phyloP scores from a whole-genome alignment of 2,113 vertebrate genomes.

The Pyrgilauda ruficollis region DNA sequence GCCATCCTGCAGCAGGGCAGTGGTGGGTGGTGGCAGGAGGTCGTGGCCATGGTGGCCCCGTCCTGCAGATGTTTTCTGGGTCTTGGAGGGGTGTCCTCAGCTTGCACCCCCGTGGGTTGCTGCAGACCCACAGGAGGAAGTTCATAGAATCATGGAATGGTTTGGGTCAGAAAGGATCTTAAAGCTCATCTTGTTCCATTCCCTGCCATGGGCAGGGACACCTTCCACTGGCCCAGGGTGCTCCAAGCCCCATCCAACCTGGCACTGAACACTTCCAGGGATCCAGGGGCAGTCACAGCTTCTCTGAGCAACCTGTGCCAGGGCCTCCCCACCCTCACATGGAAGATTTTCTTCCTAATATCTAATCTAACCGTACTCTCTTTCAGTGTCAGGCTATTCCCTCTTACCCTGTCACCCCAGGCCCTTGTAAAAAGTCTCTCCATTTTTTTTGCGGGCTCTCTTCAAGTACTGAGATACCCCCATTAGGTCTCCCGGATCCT shows the following conservation, averaged over 20 bases:
- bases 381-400: background rate
- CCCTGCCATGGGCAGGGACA: background rate
- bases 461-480: background rate
- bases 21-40: background rate
- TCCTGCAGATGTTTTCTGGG: background rate
- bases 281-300: background rate
- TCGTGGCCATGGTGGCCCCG: background rate
- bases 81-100: background rate
- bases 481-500: background rate
- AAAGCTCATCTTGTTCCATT: background rate
- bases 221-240: fast-evolving
- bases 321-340: fast-evolving
- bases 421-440: background rate
- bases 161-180: background rate
- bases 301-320: background rate
- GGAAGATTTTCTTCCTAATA: background rate
- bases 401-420: background rate
- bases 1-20: background rate
- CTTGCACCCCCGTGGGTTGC: fast-evolving
- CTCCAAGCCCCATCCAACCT: background rate
- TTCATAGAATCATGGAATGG: background rate
- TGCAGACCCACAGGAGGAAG: background rate
- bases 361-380: background rate
- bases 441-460: background rate
- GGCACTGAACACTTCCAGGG: background rate